phyloP scores from a whole-genome alignment of 2,888 invertebrate species.

The Callyntrura guangdongensis region DNA sequence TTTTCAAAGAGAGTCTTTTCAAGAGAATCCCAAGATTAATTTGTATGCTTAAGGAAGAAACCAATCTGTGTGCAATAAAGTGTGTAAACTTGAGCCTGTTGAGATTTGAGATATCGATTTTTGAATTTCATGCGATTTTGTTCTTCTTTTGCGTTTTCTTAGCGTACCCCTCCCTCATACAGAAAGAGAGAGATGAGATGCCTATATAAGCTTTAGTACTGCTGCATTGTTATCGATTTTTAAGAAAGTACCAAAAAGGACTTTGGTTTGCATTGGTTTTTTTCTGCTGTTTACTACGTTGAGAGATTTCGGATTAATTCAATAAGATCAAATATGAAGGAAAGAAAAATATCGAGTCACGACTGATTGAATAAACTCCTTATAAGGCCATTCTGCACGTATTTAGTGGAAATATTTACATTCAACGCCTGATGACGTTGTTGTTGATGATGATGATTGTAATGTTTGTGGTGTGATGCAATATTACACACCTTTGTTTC shows the following conservation, averaged over 20 bases:
- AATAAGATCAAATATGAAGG: constrained; percentile 21
- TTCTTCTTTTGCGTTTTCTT: constrained; percentile 5
- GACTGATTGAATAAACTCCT: constrained; percentile 82
- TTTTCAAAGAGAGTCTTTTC: constrained; percentile 3
- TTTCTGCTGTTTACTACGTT: neutral
- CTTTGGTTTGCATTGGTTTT: neutral
- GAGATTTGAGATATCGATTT: constrained; percentile 59
- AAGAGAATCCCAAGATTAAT: constrained; percentile 27
- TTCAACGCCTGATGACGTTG: constrained; percentile 6
- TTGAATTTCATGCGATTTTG: constrained; percentile 33
- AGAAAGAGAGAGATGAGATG: constrained; percentile 13
- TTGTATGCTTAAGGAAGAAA: constrained; percentile 31
- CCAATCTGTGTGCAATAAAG: too few species aligned
- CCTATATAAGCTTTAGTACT: neutral
- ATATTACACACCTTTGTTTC: constrained; percentile 35
- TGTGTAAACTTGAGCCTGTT: neutral
- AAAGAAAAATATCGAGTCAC: constrained; percentile 81
- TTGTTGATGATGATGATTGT: neutral
- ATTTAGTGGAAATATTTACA: constrained; percentile 53
- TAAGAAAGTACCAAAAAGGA: neutral
- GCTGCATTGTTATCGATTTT: neutral
- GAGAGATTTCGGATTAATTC: constrained; percentile 49
- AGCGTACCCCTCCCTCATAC: constrained; percentile 52
- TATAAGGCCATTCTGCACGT: constrained; percentile 74
- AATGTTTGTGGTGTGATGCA: neutral